These are phyloP conservation scores for Leptopilina myrica DNA, from an alignment of 2,888 invertebrate genomes.

Conservation along the genomic window DNA sequence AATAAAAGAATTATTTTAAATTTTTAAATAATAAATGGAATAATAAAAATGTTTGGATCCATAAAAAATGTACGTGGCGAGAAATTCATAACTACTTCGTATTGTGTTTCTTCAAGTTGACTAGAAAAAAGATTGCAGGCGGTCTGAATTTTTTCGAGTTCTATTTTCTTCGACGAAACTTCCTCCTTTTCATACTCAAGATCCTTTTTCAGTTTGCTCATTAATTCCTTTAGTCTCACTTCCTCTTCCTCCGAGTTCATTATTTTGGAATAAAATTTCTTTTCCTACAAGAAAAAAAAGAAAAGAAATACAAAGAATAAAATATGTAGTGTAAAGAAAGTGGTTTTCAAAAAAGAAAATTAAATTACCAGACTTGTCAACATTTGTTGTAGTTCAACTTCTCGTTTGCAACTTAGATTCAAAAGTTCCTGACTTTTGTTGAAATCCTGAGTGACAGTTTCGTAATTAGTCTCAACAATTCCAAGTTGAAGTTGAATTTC, in stretches of 20 bases:
- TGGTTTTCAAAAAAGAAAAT: neutral
- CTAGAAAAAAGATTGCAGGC: slow-evolving; percentile 54
- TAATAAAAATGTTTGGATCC: too few species aligned
- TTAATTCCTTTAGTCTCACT: slow-evolving; percentile 52
- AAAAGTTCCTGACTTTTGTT: slow-evolving; percentile 61
- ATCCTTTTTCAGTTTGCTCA: slow-evolving; percentile 60
- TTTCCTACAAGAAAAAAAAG: slow-evolving; percentile 56
- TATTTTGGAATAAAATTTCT: slow-evolving; percentile 59
- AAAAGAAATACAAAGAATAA: neutral
- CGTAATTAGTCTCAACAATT: slow-evolving; percentile 60
- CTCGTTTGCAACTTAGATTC: slow-evolving; percentile 59
- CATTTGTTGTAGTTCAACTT: slow-evolving; percentile 63
- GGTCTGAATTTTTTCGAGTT: slow-evolving; percentile 58
- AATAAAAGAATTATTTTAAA: neutral
- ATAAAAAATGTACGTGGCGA: too few species aligned
- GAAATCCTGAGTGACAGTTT: slow-evolving; percentile 60
- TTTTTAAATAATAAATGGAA: too few species aligned
- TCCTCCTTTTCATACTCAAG: slow-evolving; percentile 59
- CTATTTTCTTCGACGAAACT: slow-evolving; percentile 55
- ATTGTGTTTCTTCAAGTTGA: slow-evolving; percentile 58
- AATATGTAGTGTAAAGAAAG: neutral
- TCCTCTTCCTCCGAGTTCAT: slow-evolving; percentile 57
- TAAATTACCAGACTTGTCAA: slow-evolving; percentile 61
- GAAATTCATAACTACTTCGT: slow-evolving; percentile 51
- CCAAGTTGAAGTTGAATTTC: slow-evolving; percentile 60